phyloP scores from a whole-genome alignment of 2,113 vertebrate genomes.

The Rhinogobius similis region DNA sequence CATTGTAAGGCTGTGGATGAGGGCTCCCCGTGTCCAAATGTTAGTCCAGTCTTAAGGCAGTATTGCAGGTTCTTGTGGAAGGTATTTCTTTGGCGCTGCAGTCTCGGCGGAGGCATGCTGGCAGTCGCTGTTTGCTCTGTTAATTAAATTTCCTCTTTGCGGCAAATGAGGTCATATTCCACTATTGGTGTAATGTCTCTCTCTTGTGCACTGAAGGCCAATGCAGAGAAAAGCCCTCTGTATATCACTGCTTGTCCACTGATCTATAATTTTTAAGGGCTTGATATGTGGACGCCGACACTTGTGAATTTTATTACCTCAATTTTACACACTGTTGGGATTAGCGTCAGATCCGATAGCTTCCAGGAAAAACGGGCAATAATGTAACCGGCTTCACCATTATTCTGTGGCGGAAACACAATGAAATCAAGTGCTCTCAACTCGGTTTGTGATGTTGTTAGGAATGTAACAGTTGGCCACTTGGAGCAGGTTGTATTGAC shows the following conservation, averaged over 20 bases:
- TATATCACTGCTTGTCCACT: slow-evolving; percentile 75
- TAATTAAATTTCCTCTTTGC: slow-evolving; percentile 83
- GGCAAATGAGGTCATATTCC: slow-evolving; percentile 81
- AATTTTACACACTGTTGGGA: slow-evolving; percentile 83
- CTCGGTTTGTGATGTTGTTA: slow-evolving; percentile 64
- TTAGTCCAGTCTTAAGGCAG: slow-evolving; percentile 55
- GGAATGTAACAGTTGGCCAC: slow-evolving; percentile 64
- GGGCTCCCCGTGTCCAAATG: slow-evolving; percentile 41
- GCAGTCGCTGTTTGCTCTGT: slow-evolving; percentile 82
- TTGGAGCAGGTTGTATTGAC: slow-evolving; percentile 70
- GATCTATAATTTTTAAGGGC: slow-evolving; percentile 77
- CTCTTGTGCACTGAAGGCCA: slow-evolving; percentile 80
- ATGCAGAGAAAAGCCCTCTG: slow-evolving; percentile 66
- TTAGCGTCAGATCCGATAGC: slow-evolving; percentile 77
- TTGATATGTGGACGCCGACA: slow-evolving; percentile 72
- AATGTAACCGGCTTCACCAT: slow-evolving; percentile 71
- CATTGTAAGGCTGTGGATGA: slow-evolving; percentile 44
- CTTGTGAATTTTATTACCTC: slow-evolving; percentile 81
- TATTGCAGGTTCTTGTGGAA: slow-evolving; percentile 69
- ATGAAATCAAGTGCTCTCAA: slow-evolving; percentile 74
- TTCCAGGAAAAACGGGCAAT: slow-evolving; percentile 74
- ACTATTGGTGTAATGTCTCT: slow-evolving; percentile 81
- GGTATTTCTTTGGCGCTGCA: slow-evolving; percentile 69
- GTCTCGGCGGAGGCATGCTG: slow-evolving; percentile 78
- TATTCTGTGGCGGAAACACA: slow-evolving; percentile 64